These are phyloP conservation scores for Pluvianellus socialis DNA, from an alignment of 2,113 vertebrate genomes.

Conservation along the genomic window DNA sequence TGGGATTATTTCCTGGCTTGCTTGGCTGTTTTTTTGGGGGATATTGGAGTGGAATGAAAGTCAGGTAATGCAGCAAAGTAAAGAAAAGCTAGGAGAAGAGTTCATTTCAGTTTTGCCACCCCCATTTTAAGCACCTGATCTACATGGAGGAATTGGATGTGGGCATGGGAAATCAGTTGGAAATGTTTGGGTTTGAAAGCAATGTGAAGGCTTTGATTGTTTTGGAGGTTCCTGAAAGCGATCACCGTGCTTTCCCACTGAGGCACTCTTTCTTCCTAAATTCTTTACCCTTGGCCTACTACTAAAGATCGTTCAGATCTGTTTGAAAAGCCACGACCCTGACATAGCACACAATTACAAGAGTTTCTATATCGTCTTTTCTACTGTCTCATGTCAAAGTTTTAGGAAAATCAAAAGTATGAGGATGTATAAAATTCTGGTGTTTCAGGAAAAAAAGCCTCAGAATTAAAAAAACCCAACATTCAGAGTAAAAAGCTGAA, in stretches of 20 bases:
- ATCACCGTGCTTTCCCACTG: not conserved
- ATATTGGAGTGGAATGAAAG: fast-evolving
- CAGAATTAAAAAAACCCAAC: not conserved
- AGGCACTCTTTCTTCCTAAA: not conserved
- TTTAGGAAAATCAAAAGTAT: not conserved
- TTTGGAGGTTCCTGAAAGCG: not conserved
- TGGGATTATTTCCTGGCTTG: not conserved
- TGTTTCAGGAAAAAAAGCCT: not conserved
- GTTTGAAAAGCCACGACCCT: not conserved
- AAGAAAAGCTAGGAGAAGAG: not conserved
- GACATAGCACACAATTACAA: not conserved
- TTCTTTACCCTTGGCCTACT: not conserved
- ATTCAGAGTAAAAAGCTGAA: not conserved
- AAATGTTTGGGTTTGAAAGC: not conserved
- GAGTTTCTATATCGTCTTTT: not conserved
- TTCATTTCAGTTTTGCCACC: not conserved
- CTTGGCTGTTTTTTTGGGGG: not conserved
- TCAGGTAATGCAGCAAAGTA: not conserved
- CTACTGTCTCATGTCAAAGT: not conserved
- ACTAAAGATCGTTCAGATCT: not conserved
- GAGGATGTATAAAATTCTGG: not conserved
- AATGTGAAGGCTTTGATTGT: not conserved
- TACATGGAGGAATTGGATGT: too few species aligned
- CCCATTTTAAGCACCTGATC: not conserved
- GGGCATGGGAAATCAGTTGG: not conserved